A percentile compares a stretch with the other conserved stretches of the same genome.
Evolutionary conservation across 1,140 invertebrate genomes (phyloP).

Genomic region (Hestina assimilis): DNA sequence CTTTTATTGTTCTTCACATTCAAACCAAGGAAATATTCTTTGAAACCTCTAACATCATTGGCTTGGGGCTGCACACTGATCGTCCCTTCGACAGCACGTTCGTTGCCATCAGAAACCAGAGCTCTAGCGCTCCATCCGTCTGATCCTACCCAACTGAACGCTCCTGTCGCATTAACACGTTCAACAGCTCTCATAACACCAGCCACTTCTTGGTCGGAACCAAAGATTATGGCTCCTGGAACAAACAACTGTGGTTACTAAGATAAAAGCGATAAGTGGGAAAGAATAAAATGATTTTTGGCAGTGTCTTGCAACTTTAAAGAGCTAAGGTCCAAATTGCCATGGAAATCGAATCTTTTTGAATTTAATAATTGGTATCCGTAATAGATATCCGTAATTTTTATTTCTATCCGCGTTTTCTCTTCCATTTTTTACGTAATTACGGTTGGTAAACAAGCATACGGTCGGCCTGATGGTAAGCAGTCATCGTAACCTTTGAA

Average conservation of each 20-base stretch:
- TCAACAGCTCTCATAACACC: constrained; percentile 94
- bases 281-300: too few species aligned
- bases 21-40: constrained; percentile 91
- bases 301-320: too few species aligned
- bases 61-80: constrained; percentile 94
- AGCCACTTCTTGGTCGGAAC: constrained; percentile 97
- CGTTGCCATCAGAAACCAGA: constrained; percentile 92
- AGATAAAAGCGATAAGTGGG: too few species aligned
- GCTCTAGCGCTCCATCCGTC: constrained; percentile 95
- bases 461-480: too few species aligned
- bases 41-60: constrained; percentile 91
- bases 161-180: constrained; percentile 91
- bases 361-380: too few species aligned
- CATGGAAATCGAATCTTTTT: too few species aligned
- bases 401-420: too few species aligned
- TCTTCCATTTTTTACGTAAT: too few species aligned
- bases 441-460: too few species aligned
- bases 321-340: too few species aligned
- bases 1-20: constrained; percentile 92
- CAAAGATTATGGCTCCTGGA: constrained; percentile 96
- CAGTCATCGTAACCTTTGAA: too few species aligned
- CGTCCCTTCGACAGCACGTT: constrained; percentile 93
- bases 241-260: neutral
- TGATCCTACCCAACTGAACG: constrained; percentile 96
- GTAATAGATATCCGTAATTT: too few species aligned